Evolutionary conservation across 2,888 invertebrate species (phyloP).

Genomic region (Mayetiola destructor): DNA sequence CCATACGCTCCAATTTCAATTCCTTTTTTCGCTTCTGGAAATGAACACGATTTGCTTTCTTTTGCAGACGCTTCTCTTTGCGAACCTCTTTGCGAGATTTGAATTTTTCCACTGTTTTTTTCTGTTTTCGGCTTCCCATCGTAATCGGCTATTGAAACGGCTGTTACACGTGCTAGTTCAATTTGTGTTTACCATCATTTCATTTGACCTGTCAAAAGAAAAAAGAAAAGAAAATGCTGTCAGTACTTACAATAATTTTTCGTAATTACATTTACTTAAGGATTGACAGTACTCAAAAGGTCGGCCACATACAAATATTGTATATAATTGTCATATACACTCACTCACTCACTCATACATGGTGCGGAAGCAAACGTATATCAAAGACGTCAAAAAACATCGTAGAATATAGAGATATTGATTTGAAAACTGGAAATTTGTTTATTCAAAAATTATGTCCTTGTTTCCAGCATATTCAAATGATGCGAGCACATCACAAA

Average conservation of each 20-base stretch:
- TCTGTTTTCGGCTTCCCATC: background rate
- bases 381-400: too few species aligned
- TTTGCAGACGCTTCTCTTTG: conserved; percentile 52
- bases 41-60: conserved; percentile 40
- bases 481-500: background rate
- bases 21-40: conserved; percentile 15
- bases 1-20: conserved; percentile 1
- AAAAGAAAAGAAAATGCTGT: background rate
- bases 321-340: too few species aligned
- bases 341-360: too few species aligned
- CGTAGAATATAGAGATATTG: too few species aligned
- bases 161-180: background rate
- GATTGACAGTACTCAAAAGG: too few species aligned
- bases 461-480: conserved; percentile 12
- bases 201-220: background rate
- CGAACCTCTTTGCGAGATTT: conserved; percentile 53
- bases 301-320: too few species aligned
- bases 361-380: too few species aligned
- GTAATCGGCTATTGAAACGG: background rate
- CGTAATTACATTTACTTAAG: too few species aligned
- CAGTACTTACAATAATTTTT: too few species aligned
- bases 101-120: conserved; percentile 4
- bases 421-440: too few species aligned
- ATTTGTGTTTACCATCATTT: background rate
- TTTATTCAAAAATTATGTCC: background rate